A percentile compares a stretch with the other conserved stretches of the same genome.
These are phyloP conservation scores for Enhydra lutris DNA, from an alignment of 2,113 vertebrate genomes.

Conservation along the genomic window DNA sequence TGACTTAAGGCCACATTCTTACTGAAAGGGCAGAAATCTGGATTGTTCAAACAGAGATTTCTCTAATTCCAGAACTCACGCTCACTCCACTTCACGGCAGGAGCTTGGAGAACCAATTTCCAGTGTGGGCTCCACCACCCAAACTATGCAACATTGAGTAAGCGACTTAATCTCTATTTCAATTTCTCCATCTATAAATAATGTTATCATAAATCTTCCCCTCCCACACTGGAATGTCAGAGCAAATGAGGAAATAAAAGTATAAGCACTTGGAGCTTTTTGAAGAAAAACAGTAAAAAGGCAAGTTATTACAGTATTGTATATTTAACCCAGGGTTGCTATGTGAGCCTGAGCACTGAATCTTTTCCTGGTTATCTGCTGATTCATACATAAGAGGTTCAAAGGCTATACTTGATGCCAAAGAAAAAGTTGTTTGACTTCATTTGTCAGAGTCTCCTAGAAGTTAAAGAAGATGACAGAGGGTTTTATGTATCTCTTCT, in stretches of 20 bases:
- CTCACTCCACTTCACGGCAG: slow-evolving; percentile 35
- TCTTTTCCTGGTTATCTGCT: slow-evolving; percentile 1
- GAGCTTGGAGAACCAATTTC: slow-evolving; percentile 47
- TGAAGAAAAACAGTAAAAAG: slow-evolving; percentile 50
- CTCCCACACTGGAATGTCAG: slow-evolving; percentile 56
- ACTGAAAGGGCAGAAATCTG: slow-evolving; percentile 42
- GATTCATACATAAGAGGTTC: background rate
- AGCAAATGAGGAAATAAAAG: slow-evolving; percentile 62
- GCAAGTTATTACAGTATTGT: background rate
- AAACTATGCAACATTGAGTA: slow-evolving; percentile 48
- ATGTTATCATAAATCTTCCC: slow-evolving; percentile 67
- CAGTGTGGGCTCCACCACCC: slow-evolving; percentile 31
- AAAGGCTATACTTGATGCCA: background rate
- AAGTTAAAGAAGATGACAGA: slow-evolving; percentile 5
- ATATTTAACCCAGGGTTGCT: background rate
- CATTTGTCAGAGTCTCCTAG: background rate
- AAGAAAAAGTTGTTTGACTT: slow-evolving; percentile 8
- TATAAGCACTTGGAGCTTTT: slow-evolving; percentile 32
- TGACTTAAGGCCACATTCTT: slow-evolving; percentile 56
- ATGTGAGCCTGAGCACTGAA: background rate
- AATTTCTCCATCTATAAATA: slow-evolving; percentile 70
- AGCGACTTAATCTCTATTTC: slow-evolving; percentile 64
- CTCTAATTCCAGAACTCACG: slow-evolving; percentile 42
- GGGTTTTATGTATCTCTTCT: background rate
- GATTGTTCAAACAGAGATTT: slow-evolving; percentile 59